phyloP scores from a whole-genome alignment of 2,888 invertebrate genomes.

The Cloeon dipterum region DNA sequence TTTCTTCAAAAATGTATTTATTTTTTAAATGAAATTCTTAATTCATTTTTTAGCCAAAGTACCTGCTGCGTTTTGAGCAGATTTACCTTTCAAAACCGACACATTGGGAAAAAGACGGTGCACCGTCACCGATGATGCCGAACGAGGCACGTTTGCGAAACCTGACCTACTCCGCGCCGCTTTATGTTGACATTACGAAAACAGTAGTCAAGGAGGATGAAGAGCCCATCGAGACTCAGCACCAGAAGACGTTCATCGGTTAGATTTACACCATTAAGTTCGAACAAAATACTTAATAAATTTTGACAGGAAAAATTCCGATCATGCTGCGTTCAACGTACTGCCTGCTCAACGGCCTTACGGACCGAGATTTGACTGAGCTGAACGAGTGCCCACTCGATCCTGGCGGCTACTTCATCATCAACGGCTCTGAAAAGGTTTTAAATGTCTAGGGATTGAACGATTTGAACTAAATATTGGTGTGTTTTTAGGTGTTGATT shows the following conservation, averaged over 20 bases:
- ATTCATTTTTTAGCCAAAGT: constrained; percentile 38
- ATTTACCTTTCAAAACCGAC: constrained; percentile 98
- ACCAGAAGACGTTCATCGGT: constrained; percentile 45
- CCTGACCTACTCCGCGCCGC: constrained; percentile 90
- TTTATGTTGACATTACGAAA: constrained; percentile 98
- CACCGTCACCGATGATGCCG: constrained; percentile 99
- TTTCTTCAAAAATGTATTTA: not conserved
- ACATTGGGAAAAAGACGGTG: constrained; percentile 99
- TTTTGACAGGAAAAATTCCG: constrained; percentile 65
- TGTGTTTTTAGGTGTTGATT: constrained; percentile 47
- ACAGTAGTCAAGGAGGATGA: constrained; percentile 78
- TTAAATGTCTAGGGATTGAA: not conserved
- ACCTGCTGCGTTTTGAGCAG: constrained; percentile 91
- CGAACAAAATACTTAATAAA: too few relatives aligned
- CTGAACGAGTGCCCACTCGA: constrained; percentile 98
- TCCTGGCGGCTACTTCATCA: constrained; percentile 98
- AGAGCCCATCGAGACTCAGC: constrained; percentile 56
- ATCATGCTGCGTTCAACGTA: constrained; percentile 98
- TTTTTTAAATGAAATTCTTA: constrained; percentile 4
- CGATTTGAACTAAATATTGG: too few relatives aligned
- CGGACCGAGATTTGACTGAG: constrained; percentile 97
- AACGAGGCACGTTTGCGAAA: constrained; percentile 95
- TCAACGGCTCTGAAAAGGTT: constrained; percentile 95
- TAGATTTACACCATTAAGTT: not conserved
- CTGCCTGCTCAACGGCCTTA: constrained; percentile 78